Evolutionary conservation across 2,113 vertebrate genomes (phyloP).

Genomic region (Isurus oxyrinchus): DNA sequence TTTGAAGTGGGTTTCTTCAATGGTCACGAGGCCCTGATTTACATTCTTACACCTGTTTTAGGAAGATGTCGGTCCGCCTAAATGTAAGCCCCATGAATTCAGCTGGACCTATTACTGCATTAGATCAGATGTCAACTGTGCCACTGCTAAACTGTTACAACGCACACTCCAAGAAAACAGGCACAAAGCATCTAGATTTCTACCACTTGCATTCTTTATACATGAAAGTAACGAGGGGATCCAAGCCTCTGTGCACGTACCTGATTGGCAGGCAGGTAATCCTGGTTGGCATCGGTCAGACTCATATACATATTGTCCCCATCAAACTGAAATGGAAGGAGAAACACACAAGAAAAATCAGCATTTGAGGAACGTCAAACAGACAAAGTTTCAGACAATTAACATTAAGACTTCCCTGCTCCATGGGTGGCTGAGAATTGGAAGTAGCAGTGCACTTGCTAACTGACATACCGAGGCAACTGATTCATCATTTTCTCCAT

Average conservation of each 20-base stretch:
- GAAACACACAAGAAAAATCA: conserved; percentile 46
- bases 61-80: not conserved
- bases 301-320: conserved; percentile 97
- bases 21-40: not conserved
- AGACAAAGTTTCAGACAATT: not conserved
- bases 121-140: not conserved
- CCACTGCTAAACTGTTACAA: not conserved
- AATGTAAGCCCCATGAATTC: not conserved
- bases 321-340: conserved; percentile 85
- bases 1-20: not conserved
- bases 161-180: not conserved
- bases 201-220: not conserved
- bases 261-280: conserved; percentile 90
- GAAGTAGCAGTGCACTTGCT: not conserved
- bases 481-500: not conserved
- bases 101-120: not conserved
- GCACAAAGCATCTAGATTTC: not conserved
- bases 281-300: conserved; percentile 92
- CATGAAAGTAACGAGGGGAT: not conserved
- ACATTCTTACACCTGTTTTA: not conserved
- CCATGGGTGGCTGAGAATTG: not conserved
- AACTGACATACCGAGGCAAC: not conserved
- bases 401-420: not conserved
- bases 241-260: conserved; percentile 55
- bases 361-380: conserved; percentile 31